Evolutionary conservation across 1,140 invertebrate species (phyloP).

Genomic region (Pachyrhynchus sulphureomaculatus): DNA sequence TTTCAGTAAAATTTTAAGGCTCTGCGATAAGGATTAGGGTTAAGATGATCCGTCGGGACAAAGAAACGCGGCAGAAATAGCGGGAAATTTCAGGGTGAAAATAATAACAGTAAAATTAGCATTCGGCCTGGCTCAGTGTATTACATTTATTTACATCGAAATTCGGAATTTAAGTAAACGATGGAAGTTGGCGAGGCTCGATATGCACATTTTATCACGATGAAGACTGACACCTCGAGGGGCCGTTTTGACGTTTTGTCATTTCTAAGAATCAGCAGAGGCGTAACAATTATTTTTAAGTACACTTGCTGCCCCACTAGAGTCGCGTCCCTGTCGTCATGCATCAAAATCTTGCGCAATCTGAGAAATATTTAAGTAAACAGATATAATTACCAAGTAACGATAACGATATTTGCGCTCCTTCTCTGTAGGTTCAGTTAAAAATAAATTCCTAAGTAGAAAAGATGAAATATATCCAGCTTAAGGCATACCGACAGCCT

Average conservation of each 20-base stretch:
- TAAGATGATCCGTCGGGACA: constrained; percentile 27
- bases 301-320: neutral
- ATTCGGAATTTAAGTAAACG: constrained; percentile 30
- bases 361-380: too few species aligned
- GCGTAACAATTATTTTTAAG: neutral
- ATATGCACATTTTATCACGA: constrained; percentile 4
- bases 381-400: too few species aligned
- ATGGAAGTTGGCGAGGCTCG: constrained; percentile 10
- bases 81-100: constrained; percentile 15
- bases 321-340: neutral
- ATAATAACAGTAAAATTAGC: constrained; percentile 33
- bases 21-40: constrained; percentile 30
- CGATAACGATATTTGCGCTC: too few species aligned
- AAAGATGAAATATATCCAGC: too few species aligned
- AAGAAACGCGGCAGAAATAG: constrained; percentile 17
- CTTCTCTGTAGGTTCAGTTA: too few species aligned
- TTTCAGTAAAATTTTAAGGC: constrained; percentile 23
- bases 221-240: constrained; percentile 5
- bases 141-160: constrained; percentile 33
- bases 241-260: neutral
- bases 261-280: neutral
- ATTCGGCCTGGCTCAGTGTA: constrained; percentile 27
- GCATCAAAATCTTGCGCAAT: neutral
- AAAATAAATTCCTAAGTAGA: too few species aligned
- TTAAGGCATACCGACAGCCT: too few species aligned